Evolutionary conservation across 2,888 invertebrate genomes (phyloP).

Genomic region (Pandemis heparana): DNA sequence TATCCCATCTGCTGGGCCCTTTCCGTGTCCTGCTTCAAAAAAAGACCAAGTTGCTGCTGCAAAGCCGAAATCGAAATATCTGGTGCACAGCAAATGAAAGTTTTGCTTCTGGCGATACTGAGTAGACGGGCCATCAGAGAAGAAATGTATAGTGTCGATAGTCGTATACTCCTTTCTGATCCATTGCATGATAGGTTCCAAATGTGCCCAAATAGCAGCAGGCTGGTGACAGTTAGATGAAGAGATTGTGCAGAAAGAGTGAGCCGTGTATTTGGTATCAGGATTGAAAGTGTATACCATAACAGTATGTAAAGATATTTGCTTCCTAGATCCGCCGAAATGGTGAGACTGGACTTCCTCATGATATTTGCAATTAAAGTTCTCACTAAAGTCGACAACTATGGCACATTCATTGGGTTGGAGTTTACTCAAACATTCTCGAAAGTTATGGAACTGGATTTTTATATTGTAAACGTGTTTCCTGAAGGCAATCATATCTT

Average conservation of each 20-base stretch:
- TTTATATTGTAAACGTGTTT: constrained; percentile 30
- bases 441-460: constrained; percentile 19
- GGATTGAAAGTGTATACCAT: constrained; percentile 12
- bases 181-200: constrained; percentile 21
- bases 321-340: constrained; percentile 27
- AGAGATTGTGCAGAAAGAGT: constrained; percentile 28
- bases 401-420: constrained; percentile 11
- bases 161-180: too few species aligned
- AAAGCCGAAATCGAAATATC: not conserved
- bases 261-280: not conserved
- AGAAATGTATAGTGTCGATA: not conserved
- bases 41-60: too few species aligned
- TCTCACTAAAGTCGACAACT: constrained; percentile 26
- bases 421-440: constrained; percentile 17
- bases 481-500: constrained; percentile 3
- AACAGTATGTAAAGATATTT: constrained; percentile 24
- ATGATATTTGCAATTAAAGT: constrained; percentile 17
- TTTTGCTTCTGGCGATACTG: constrained; percentile 27
- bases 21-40: too few species aligned
- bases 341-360: constrained; percentile 29
- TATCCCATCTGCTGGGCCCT: too few species aligned
- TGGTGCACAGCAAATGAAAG: constrained; percentile 9
- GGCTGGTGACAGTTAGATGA: constrained; percentile 14
- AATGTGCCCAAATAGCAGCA: constrained; percentile 32
- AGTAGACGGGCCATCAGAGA: constrained; percentile 26